These are phyloP conservation scores for Halichondria panicea DNA, from an alignment of 37 sponge, comb jelly and placozoan genomes.

Conservation along the genomic window DNA sequence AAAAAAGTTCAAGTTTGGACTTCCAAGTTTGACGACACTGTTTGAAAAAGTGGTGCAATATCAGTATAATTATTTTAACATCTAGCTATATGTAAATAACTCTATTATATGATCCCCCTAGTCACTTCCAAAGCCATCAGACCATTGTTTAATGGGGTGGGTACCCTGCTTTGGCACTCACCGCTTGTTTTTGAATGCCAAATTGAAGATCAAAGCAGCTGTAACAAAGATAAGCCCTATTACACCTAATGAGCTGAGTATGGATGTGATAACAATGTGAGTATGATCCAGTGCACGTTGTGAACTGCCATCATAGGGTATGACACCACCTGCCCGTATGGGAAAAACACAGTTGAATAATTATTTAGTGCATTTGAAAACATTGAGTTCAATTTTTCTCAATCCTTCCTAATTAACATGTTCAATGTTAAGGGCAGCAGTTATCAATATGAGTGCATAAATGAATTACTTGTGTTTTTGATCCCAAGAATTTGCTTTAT, in stretches of 20 bases:
- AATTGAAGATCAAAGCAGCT: conserved; percentile 6
- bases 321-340: neutral
- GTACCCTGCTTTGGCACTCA: neutral
- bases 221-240: conserved; percentile 1
- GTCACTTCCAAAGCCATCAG: too few species aligned
- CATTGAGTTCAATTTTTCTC: neutral
- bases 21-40: conserved; percentile 7
- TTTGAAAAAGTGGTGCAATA: neutral
- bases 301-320: conserved; percentile 15
- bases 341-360: neutral
- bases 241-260: neutral
- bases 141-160: too few species aligned
- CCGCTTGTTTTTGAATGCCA: conserved; percentile 4
- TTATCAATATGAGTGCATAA: too few species aligned
- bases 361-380: neutral
- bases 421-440: too few species aligned
- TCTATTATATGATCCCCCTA: too few species aligned
- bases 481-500: too few species aligned
- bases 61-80: neutral
- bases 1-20: conserved; percentile 16
- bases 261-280: neutral
- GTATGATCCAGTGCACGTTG: neutral
- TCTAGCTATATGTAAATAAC: neutral
- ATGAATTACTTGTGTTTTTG: too few species aligned
- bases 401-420: neutral